Evolutionary conservation across 2,797 vertebrate genomes (phyloP), one percentile per base, ranked within the genome.

Genomic region (Chaunax sp.): DNA sequence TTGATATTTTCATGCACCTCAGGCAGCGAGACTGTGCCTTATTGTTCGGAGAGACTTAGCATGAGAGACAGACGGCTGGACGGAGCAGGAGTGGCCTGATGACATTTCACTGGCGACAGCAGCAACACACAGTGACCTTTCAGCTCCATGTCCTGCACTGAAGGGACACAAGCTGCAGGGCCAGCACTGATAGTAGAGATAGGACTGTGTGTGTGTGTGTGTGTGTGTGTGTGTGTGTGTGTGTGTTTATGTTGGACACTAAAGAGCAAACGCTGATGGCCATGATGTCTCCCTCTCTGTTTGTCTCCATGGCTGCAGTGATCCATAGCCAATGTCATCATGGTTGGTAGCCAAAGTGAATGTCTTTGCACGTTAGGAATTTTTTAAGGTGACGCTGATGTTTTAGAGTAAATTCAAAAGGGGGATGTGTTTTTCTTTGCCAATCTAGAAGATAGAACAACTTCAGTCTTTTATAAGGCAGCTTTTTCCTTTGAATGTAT

Each of bases 81-180:
- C 20, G 7, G 53, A 69, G 64, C 44, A 26, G 68, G 44, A 74
- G 35, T 9, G 59, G 63, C 64, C 63, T 35, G 64, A 49, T 87
- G 86, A 86, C 81, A 84, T 89, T 85, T 87, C 12, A 3, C 75
- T 75, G 81, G 77, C 55, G 76, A 88, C 84, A 75, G 73, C 69
- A 57, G 58, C 61, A 65, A 65, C 67, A 74, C 38, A 20, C 59
- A 20, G 64, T 76, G 88, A 88, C 87, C 86, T 90, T 90, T 87
- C 26, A 54, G 80, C 72, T 83, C 30, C 0, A 20, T 53, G 75
- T 78, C 70, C 69, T 43, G 58, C 56, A 60, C 51, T 15, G 65
- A 76, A 1, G 54, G 61, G 75, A 78, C 61, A 10, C n/a, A 46
- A 11, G 47, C 77, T 64, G 64, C 79, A 53, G 60, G 64, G 70